These are phyloP conservation scores for Papilio glaucus DNA, from an alignment of 1,140 invertebrate species.

Conservation along the genomic window DNA sequence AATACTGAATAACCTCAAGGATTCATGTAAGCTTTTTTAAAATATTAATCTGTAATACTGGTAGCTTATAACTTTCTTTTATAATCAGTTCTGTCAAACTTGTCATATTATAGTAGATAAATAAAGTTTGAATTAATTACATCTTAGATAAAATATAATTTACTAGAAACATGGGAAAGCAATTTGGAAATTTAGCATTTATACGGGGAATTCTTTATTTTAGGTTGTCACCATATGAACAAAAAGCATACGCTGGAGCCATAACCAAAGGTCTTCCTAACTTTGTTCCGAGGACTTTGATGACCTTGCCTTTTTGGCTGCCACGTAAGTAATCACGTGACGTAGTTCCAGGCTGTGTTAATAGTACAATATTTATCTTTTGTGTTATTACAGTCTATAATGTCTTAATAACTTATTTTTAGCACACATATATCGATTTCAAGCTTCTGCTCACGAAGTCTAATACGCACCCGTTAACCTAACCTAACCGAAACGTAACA, in stretches of 20 bases:
- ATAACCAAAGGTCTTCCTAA: slow-evolving; percentile 90
- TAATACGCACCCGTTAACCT: too few relatives aligned
- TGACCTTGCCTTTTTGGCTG: slow-evolving; percentile 86
- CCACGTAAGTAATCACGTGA: slow-evolving; percentile 88
- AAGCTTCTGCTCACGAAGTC: too few relatives aligned
- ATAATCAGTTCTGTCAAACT: too few relatives aligned
- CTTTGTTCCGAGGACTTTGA: slow-evolving; percentile 86
- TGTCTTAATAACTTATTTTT: neutral
- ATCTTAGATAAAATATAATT: too few relatives aligned
- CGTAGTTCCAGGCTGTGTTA: neutral
- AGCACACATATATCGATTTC: too few relatives aligned
- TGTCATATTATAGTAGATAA: too few relatives aligned
- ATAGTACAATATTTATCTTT: neutral
- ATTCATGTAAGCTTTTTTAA: too few relatives aligned
- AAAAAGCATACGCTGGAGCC: slow-evolving; percentile 90
- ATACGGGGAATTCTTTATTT: slow-evolving; percentile 89
- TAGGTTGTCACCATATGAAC: slow-evolving; percentile 86
- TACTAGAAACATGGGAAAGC: slow-evolving; percentile 77
- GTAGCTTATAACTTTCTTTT: too few relatives aligned
- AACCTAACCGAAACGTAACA: too few relatives aligned
- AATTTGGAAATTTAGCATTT: slow-evolving; percentile 90
- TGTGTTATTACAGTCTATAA: neutral
- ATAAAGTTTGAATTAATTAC: too few relatives aligned
- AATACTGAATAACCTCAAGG: too few relatives aligned
- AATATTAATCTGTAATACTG: too few relatives aligned